A percentile compares a stretch with the other conserved stretches of the same genome.
Conservation (phyloP, 2,797 vertebrate species). For the Glyptemys insculpta region DNA sequence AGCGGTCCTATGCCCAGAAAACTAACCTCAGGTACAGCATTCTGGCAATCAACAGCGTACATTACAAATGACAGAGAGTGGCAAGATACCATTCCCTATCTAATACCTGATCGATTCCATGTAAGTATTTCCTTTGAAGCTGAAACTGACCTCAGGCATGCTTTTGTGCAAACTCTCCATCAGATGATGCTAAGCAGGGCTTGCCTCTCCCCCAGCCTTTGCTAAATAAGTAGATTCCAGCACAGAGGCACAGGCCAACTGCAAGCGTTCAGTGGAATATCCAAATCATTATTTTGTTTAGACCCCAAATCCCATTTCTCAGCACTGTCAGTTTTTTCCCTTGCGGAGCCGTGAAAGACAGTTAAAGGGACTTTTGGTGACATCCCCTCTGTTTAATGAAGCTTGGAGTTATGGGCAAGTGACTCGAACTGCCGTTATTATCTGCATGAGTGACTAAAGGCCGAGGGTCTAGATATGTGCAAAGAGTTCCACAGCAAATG, state of each 20-base stretch:
- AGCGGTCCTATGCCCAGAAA: accelerated
- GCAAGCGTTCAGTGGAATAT: not conserved
- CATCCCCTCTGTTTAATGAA: slow-evolving; percentile 87
- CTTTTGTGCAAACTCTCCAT: not conserved
- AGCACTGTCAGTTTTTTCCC: slow-evolving; percentile 65
- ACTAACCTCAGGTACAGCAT: not conserved
- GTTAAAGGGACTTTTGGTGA: slow-evolving; percentile 83
- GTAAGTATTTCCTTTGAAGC: slow-evolving; percentile 39
- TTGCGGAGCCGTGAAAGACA: slow-evolving; percentile 49
- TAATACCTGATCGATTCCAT: not conserved
- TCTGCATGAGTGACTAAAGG: slow-evolving; percentile 85
- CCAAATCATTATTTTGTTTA: slow-evolving; percentile 56
- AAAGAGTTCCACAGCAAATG: slow-evolving; percentile 82
- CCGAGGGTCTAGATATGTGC: slow-evolving; percentile 81
- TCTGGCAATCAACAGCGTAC: not conserved
- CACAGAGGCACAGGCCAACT: not conserved
- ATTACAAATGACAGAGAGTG: slow-evolving; percentile 18
- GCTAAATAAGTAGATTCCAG: not conserved
- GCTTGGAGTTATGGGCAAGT: slow-evolving; percentile 86
- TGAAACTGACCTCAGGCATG: not conserved
- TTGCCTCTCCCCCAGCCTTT: not conserved
- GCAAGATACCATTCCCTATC: not conserved
- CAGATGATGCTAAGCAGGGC: not conserved
- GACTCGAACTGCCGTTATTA: slow-evolving; percentile 85
- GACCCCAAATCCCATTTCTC: slow-evolving; percentile 64